Percentiles rank a stretch among this genome's conserved stretches.
Conservation (phyloP, 2,113 vertebrate species). For the Sceloporus tristichus region DNA sequence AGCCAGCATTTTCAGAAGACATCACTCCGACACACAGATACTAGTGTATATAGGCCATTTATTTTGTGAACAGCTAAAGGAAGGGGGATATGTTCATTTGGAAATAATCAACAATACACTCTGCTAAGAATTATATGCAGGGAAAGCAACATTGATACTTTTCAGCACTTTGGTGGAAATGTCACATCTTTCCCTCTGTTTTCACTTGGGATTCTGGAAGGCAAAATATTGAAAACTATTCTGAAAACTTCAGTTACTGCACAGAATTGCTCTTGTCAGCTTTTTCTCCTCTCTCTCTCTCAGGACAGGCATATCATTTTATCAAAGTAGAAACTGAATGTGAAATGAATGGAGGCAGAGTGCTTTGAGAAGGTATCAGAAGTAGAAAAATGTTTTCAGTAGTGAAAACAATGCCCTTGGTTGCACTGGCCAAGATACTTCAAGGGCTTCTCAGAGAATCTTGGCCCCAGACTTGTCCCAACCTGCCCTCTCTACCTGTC, state of each 20-base stretch:
- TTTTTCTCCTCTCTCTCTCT: constrained; percentile 45
- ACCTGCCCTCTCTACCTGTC: too few species aligned
- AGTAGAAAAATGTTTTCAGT: background rate
- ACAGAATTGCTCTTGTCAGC: constrained; percentile 35
- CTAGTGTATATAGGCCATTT: constrained; percentile 48
- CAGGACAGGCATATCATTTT: constrained; percentile 25
- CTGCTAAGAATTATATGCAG: constrained; percentile 42
- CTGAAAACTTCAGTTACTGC: constrained; percentile 51
- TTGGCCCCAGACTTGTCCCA: too few species aligned
- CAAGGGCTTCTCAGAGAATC: too few species aligned
- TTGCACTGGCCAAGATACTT: too few species aligned
- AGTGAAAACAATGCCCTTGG: background rate
- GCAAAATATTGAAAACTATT: constrained; percentile 35
- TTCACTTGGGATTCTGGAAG: background rate
- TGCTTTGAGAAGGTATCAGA: background rate
- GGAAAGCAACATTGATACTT: background rate
- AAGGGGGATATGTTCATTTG: constrained; percentile 26
- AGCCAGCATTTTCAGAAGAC: constrained; percentile 55
- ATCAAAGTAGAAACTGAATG: background rate
- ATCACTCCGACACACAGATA: constrained; percentile 38
- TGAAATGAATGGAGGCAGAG: background rate
- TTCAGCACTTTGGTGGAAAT: background rate
- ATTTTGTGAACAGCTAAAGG: constrained; percentile 42
- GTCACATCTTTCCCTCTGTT: background rate
- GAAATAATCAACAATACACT: constrained; percentile 59